A percentile compares a stretch with the other conserved stretches of the same genome.
These are phyloP conservation scores for Salminus brasiliensis DNA, from an alignment of 2,113 vertebrate species.

Conservation along the genomic window DNA sequence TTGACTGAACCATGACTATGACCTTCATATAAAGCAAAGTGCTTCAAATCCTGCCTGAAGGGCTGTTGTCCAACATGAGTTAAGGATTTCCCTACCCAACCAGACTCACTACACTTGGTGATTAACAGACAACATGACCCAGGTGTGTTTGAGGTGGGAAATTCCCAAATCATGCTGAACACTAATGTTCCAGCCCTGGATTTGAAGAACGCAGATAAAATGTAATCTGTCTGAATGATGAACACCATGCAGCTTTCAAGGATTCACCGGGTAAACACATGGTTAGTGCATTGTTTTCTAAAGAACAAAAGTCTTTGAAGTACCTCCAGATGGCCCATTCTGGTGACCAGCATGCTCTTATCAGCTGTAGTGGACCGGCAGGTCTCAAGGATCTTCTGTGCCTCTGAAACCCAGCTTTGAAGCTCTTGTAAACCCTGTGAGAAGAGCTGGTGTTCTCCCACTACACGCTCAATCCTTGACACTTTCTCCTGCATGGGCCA, in stretches of 20 bases:
- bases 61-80: no score
- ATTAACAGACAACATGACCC: no score
- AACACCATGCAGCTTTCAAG: neutral
- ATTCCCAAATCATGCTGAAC: no score
- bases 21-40: no score
- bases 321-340: conserved; percentile 95
- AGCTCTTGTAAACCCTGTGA: conserved; percentile 86
- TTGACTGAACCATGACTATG: no score
- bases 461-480: conserved; percentile 88
- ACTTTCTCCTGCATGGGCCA: conserved; percentile 84
- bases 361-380: conserved; percentile 87
- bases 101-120: no score
- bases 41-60: no score
- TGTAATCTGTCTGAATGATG: no score
- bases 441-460: conserved; percentile 92
- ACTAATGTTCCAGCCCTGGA: no score
- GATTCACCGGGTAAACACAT: neutral
- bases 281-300: neutral
- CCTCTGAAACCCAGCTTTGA: conserved; percentile 90
- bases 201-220: no score
- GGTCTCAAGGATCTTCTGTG: conserved; percentile 83
- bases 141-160: no score
- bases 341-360: conserved; percentile 88
- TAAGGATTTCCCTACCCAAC: no score
- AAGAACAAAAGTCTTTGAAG: neutral